A percentile compares a stretch with the other conserved stretches of the same genome.
phyloP scores from a whole-genome alignment of 92 coral and sea anemone genomes.

The Actinernus sp. region DNA sequence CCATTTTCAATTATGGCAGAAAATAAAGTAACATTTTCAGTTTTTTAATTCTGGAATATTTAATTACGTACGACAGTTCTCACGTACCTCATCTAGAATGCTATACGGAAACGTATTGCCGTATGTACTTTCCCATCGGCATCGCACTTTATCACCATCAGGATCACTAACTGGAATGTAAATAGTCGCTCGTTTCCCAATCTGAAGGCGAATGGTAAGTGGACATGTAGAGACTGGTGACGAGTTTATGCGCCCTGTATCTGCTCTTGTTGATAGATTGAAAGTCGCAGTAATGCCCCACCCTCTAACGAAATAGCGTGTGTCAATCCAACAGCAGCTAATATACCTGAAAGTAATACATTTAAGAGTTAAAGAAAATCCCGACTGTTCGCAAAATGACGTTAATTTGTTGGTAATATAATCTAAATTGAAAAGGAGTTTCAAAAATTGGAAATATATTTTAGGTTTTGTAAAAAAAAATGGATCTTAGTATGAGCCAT shows the following conservation, averaged over 20 bases:
- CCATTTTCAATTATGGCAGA: no score
- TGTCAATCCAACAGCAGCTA: neutral
- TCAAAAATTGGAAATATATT: no score
- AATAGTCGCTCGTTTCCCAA: neutral
- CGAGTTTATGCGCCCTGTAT: constrained; percentile 1
- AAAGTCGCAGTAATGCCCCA: neutral
- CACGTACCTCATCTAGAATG: constrained; percentile 9
- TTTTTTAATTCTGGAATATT: no score
- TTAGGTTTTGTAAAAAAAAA: no score
- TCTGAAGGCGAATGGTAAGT: neutral
- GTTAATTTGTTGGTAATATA: no score
- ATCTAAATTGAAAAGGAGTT: no score
- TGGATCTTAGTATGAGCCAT: no score
- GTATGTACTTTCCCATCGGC: constrained; percentile 1
- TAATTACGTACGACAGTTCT: no score
- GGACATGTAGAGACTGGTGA: constrained; percentile 11
- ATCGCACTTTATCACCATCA: constrained; percentile 8
- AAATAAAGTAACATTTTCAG: no score
- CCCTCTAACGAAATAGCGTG: neutral
- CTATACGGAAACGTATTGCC: neutral
- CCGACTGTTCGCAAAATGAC: no score
- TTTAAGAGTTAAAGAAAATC: no score
- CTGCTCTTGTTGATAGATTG: neutral
- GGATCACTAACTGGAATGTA: constrained; percentile 10
- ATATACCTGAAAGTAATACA: neutral